Evolutionary conservation across 2,113 vertebrate genomes (phyloP).

Genomic region (Catagonus wagneri): DNA sequence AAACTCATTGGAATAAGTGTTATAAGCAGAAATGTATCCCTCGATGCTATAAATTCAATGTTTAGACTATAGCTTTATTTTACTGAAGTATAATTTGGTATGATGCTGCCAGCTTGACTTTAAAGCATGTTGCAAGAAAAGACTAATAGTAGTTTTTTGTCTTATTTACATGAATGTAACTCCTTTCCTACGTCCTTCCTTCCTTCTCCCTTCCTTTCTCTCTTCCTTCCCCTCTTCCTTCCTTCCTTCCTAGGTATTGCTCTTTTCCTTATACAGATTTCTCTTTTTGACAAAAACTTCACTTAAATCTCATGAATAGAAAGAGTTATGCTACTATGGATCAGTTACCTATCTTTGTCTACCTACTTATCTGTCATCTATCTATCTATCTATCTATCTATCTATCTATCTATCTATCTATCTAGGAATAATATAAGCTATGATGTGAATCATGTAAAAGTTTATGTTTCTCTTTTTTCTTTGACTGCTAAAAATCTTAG

Average conservation of each 20-base stretch:
- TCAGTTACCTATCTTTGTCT: neutral
- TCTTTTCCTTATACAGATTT: neutral
- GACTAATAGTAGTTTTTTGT: neutral
- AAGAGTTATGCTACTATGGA: neutral
- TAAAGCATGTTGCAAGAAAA: neutral
- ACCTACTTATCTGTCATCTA: neutral
- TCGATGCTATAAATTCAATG: neutral
- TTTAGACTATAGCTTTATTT: neutral
- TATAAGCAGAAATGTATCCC: neutral
- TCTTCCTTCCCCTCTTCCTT: rapidly evolving
- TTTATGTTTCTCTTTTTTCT: neutral
- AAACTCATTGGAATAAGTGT: neutral
- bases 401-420: neutral
- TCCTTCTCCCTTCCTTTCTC: no score
- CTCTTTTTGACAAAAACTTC: neutral
- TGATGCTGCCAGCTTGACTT: neutral
- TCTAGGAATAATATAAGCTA: neutral
- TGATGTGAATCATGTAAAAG: neutral
- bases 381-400: neutral
- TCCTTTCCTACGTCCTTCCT: no score
- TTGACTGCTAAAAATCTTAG: neutral
- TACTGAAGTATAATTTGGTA: neutral
- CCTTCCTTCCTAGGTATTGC: neutral
- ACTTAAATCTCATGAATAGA: neutral
- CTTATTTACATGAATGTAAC: neutral